Percentiles rank a stretch among this genome's conserved stretches.
Evolutionary conservation across 2,113 vertebrate species (phyloP).

Genomic region (Machaerirhynchus nigripectus): DNA sequence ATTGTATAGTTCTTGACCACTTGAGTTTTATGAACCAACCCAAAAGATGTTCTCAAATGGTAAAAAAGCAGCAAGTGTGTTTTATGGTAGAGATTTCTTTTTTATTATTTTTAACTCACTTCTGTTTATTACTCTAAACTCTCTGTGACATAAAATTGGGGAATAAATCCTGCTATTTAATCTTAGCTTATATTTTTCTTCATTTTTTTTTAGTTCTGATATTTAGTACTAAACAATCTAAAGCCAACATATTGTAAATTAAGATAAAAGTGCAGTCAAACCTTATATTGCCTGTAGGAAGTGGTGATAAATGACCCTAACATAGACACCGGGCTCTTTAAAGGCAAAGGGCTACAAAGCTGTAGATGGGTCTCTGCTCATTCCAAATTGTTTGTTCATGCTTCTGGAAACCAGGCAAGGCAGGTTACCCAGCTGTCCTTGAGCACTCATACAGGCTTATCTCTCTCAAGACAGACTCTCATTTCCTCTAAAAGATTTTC

Average conservation of each 20-base stretch:
- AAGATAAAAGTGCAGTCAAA: constrained; percentile 16
- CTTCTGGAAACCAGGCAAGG: not conserved
- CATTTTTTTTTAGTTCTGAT: not conserved
- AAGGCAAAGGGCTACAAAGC: not conserved
- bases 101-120: not conserved
- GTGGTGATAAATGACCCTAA: not conserved
- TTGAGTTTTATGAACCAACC: not conserved
- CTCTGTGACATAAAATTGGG: not conserved
- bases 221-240: not conserved
- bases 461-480: not conserved
- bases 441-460: not conserved
- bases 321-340: not conserved
- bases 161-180: constrained; percentile 10
- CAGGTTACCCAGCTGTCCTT: not conserved
- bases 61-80: not conserved
- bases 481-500: not conserved
- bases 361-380: not conserved
- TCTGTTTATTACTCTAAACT: constrained; percentile 4
- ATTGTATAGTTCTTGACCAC: not conserved
- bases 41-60: not conserved
- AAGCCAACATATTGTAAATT: constrained; percentile 10
- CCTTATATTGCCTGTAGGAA: not conserved
- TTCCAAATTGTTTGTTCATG: not conserved
- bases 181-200: not conserved
- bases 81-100: not conserved